Evolutionary conservation across 1,140 invertebrate genomes (phyloP).

Genomic region (Phortica variegata): DNA sequence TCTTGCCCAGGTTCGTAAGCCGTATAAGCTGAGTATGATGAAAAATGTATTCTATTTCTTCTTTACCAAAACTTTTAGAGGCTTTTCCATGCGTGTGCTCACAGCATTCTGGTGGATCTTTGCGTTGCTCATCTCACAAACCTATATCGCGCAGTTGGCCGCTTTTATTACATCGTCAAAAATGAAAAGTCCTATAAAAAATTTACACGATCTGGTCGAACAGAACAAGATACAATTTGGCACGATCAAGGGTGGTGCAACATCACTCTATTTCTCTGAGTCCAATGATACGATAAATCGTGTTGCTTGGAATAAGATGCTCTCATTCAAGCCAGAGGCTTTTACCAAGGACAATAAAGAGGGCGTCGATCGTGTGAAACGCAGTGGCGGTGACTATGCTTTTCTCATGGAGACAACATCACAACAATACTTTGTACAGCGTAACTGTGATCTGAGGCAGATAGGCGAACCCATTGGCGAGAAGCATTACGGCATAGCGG

Average conservation of each 20-base stretch:
- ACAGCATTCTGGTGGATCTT: constrained; percentile 95
- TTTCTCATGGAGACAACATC: constrained; percentile 84
- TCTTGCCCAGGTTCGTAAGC: constrained; percentile 70
- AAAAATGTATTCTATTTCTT: neutral
- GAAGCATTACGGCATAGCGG: constrained; percentile 69
- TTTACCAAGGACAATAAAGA: constrained; percentile 79
- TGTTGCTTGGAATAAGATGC: constrained; percentile 77
- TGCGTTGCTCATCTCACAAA: constrained; percentile 89
- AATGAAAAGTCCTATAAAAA: constrained; percentile 80
- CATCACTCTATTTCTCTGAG: constrained; percentile 61
- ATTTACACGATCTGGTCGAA: constrained; percentile 82
- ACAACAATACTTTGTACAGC: constrained; percentile 75
- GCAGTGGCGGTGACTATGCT: constrained; percentile 69
- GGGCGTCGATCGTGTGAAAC: constrained; percentile 76
- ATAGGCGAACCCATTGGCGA: constrained; percentile 77
- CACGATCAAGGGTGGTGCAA: constrained; percentile 70
- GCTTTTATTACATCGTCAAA: constrained; percentile 88
- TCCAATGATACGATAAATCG: constrained; percentile 75
- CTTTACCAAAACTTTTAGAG: constrained; percentile 62
- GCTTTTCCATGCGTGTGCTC: constrained; percentile 77
- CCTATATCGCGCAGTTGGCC: constrained; percentile 93
- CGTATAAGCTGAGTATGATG: neutral
- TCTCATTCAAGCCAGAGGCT: constrained; percentile 73
- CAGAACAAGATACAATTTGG: constrained; percentile 90
- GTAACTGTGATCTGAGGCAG: constrained; percentile 76